phyloP scores from a whole-genome alignment of 2,888 invertebrate genomes.

The Trypoxylon attenuatum region DNA sequence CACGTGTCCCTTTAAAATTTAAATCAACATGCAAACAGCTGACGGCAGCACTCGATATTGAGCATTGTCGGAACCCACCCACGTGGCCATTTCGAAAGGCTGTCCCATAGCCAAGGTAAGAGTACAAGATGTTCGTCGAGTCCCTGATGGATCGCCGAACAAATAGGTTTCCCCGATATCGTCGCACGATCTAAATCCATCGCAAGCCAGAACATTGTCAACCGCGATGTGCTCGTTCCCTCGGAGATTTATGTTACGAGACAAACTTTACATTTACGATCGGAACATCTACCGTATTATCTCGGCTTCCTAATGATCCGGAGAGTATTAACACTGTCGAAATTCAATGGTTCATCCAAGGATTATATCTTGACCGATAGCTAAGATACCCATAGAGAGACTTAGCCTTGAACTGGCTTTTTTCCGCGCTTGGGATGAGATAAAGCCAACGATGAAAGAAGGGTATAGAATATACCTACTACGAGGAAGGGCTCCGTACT shows the following conservation, averaged over 20 bases:
- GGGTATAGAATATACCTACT: too few relatives aligned
- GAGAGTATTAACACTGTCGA: slow-evolving; percentile 6
- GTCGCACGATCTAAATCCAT: not conserved
- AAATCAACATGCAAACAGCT: slow-evolving; percentile 30
- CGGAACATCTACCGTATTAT: slow-evolving; percentile 1
- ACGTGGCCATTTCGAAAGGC: slow-evolving; percentile 26
- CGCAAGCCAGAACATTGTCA: too few relatives aligned
- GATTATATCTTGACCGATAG: slow-evolving; percentile 43
- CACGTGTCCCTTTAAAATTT: slow-evolving; percentile 14
- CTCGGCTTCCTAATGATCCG: not conserved
- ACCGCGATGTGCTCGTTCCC: not conserved
- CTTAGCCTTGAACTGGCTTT: too few relatives aligned
- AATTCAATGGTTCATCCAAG: slow-evolving; percentile 4
- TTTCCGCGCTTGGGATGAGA: too few relatives aligned
- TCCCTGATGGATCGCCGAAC: not conserved
- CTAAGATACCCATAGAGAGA: too few relatives aligned
- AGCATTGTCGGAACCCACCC: slow-evolving; percentile 8
- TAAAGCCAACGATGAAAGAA: too few relatives aligned
- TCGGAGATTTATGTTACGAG: not conserved
- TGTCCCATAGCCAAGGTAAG: not conserved
- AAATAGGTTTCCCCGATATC: not conserved
- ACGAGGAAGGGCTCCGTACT: too few relatives aligned
- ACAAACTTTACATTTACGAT: not conserved
- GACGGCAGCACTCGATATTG: not conserved
- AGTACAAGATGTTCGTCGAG: not conserved